Evolutionary conservation across 2,797 vertebrate genomes (phyloP), one percentile per base, ranked within the genome.

Genomic region (Cynodonichthys magdalenae): DNA sequence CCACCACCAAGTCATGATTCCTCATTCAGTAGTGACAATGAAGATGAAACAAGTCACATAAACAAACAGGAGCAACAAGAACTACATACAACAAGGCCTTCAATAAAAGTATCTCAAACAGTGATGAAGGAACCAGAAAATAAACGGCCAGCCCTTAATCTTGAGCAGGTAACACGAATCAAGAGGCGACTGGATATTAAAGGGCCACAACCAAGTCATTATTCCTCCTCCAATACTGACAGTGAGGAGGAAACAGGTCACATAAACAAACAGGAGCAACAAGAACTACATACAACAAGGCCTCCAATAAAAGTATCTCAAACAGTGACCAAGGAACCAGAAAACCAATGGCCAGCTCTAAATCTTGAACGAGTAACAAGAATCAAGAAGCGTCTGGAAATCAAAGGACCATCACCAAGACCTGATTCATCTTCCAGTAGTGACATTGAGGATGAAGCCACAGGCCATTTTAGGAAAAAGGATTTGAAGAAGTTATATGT

Each of bases 191-290:
- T 81, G 11, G 74, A 55, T 10, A 17, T 55, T 3, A 55, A 55
- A 42, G 45, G 2, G 10, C 45, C 8, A 1, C 10, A 8, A 47
- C 20, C 19, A 15, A 15, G n/a, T 27, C 48, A 66, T 54, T 59
- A 69, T 45, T 80, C 61, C 64, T 81, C 68, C 19, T 80, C 81
- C 8, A 73, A n/a, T 11, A 87, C 71, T 53, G 75, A 86, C 2
- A 84, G 80, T 65, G 88, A 88, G 0, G 49, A 75, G 41, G 68
- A 84, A n/a, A 69, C 48, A 8, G 28, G 31, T 18, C 2, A 20
- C 15, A 15, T 31, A 9, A 31, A 12, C 14, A 8, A 45, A 57
- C 1, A 45, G 17, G 28, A 20, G 11, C 1, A 47, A 47, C 3
- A 47, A 14, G 44, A 31, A 1, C 8, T 58, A 18, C 17, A 3